Evolutionary conservation across 2,113 vertebrate species (phyloP).

Genomic region (Mirounga angustirostris): DNA sequence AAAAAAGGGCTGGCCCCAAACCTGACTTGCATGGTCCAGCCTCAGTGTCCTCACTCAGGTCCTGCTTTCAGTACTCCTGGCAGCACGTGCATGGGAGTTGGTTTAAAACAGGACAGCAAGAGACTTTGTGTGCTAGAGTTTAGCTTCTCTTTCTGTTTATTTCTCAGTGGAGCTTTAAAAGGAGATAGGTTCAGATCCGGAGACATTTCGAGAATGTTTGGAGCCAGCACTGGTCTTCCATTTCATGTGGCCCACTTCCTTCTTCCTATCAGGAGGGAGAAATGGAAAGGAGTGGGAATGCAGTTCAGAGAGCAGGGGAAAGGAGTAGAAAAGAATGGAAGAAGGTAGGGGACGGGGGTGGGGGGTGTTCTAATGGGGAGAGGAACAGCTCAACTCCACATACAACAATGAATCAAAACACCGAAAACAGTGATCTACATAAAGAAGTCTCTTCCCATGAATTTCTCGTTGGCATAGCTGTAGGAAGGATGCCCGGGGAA

Average conservation of each 20-base stretch:
- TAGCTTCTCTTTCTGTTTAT: background rate
- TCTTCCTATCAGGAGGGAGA: background rate
- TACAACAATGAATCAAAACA: conserved; percentile 3
- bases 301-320: background rate
- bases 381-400: background rate
- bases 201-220: background rate
- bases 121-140: background rate
- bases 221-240: background rate
- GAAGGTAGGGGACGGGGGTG: background rate
- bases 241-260: background rate
- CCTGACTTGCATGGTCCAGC: background rate
- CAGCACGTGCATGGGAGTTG: background rate
- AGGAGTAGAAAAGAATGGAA: background rate
- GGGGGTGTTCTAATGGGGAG: background rate
- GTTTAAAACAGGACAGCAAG: background rate
- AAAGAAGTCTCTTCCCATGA: background rate
- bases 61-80: background rate
- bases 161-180: background rate
- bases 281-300: background rate
- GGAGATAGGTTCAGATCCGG: background rate
- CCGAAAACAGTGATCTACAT: background rate
- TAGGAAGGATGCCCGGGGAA: background rate
- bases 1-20: background rate
- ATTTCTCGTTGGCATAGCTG: background rate
- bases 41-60: background rate